A percentile compares a stretch with the other conserved stretches of the same genome.
Evolutionary conservation across 2,113 vertebrate species (phyloP).

Genomic region (Lagopus leucura): DNA sequence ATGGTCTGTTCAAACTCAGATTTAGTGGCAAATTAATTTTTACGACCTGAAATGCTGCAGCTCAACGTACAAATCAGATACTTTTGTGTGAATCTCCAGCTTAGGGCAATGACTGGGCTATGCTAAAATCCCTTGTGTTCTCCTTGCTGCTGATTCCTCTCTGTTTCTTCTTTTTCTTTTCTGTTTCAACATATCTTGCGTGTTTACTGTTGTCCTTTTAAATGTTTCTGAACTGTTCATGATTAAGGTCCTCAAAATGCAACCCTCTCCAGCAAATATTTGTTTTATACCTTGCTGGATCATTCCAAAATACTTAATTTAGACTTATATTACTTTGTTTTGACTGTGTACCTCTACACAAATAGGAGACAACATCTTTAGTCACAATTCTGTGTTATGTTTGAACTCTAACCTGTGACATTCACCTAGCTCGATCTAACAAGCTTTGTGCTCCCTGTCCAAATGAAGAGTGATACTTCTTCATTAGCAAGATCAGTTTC

Average conservation of each 20-base stretch:
- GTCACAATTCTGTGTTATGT: slow-evolving; percentile 63
- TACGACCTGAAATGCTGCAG: background rate
- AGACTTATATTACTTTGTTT: slow-evolving; percentile 29
- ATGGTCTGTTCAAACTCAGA: background rate
- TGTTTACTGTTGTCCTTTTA: background rate
- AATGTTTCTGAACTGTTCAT: background rate
- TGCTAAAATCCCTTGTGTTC: background rate
- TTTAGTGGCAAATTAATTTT: background rate
- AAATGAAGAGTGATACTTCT: slow-evolving; percentile 76
- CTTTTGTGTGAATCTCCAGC: background rate
- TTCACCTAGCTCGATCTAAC: slow-evolving; percentile 78
- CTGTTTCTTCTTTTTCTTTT: background rate
- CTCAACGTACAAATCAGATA: background rate
- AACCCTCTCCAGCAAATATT: background rate
- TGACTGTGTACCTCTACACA: slow-evolving; percentile 38
- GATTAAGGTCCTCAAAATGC: background rate
- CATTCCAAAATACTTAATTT: background rate
- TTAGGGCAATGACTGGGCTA: background rate
- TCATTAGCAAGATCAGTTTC: slow-evolving; percentile 82
- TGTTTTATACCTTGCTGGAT: slow-evolving; percentile 7
- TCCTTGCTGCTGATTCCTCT: background rate
- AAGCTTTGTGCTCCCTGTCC: slow-evolving; percentile 71
- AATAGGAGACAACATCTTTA: slow-evolving; percentile 77
- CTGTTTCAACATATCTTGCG: background rate
- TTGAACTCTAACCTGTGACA: slow-evolving; percentile 78